A percentile compares a stretch with the other conserved stretches of the same genome.
Conservation (phyloP, 2,113 vertebrate species). For the Hypocryptadius cinnamomeus region DNA sequence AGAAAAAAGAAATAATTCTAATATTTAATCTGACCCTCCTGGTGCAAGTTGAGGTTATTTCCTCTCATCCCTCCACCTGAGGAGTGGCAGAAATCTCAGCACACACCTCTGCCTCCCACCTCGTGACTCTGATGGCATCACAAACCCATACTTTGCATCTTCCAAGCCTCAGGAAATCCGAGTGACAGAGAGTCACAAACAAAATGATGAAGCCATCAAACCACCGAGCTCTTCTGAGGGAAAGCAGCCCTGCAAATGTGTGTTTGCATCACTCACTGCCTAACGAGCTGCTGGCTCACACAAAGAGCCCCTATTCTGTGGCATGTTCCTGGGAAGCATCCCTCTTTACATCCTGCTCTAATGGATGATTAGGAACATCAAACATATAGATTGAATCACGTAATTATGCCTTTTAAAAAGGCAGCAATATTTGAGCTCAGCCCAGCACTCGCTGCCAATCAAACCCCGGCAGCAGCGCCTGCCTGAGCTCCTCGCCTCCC, state of each 20-base stretch:
- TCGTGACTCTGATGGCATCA: neutral
- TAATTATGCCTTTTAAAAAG: conserved; percentile 47
- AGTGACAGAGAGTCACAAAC: neutral
- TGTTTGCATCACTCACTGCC: conserved; percentile 22
- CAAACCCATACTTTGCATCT: fast-evolving
- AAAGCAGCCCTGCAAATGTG: neutral
- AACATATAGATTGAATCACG: conserved; percentile 13
- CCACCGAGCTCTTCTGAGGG: neutral
- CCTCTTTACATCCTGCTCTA: conserved; percentile 5
- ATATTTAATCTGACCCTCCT: neutral
- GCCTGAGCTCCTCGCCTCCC: neutral
- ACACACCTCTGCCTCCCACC: neutral
- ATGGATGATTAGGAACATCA: conserved; percentile 35
- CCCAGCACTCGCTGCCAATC: conserved; percentile 55
- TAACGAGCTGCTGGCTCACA: neutral
- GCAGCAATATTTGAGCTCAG: conserved; percentile 49
- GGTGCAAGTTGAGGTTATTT: fast-evolving
- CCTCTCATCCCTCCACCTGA: neutral
- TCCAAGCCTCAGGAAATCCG: neutral
- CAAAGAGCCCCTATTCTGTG: neutral
- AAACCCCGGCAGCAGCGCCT: neutral
- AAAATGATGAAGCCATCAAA: neutral
- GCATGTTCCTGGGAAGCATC: neutral
- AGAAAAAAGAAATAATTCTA: fast-evolving
- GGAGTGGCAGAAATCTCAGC: neutral